phyloP scores from a whole-genome alignment of 2,113 vertebrate genomes.

The Podarcis cretensis region DNA sequence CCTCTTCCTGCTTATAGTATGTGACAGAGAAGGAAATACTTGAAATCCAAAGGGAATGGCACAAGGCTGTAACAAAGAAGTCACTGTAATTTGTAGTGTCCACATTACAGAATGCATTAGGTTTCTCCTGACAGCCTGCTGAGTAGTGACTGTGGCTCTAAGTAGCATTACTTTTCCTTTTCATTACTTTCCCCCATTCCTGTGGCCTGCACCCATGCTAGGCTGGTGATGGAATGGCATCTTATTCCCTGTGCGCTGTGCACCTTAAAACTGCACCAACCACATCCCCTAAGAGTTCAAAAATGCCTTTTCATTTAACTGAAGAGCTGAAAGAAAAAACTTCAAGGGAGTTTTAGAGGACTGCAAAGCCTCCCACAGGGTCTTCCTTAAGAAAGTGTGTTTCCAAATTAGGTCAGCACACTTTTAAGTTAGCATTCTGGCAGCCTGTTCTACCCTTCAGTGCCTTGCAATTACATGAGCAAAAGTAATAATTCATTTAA shows the following conservation, averaged over 20 bases:
- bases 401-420: constrained; percentile 41
- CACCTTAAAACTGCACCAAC: neutral
- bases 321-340: neutral
- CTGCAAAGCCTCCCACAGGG: neutral
- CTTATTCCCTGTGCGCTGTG: neutral
- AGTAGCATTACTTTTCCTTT: constrained; percentile 54
- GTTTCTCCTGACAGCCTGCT: constrained; percentile 46
- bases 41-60: constrained; percentile 14
- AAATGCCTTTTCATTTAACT: constrained; percentile 8
- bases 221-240: neutral
- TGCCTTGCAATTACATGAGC: constrained; percentile 39
- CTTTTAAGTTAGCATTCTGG: constrained; percentile 34
- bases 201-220: neutral
- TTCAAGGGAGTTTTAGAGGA: neutral
- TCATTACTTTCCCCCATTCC: constrained; percentile 31
- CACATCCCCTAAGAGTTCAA: neutral
- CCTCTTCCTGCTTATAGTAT: neutral
- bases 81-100: neutral
- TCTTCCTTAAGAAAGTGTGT: constrained; percentile 31
- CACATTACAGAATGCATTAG: constrained; percentile 28
- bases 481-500: constrained; percentile 50
- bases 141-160: constrained; percentile 39
- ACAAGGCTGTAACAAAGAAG: constrained; percentile 34
- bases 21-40: neutral
- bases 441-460: constrained; percentile 31